phyloP scores from a whole-genome alignment of 2,113 vertebrate species.

The Naja naja region DNA sequence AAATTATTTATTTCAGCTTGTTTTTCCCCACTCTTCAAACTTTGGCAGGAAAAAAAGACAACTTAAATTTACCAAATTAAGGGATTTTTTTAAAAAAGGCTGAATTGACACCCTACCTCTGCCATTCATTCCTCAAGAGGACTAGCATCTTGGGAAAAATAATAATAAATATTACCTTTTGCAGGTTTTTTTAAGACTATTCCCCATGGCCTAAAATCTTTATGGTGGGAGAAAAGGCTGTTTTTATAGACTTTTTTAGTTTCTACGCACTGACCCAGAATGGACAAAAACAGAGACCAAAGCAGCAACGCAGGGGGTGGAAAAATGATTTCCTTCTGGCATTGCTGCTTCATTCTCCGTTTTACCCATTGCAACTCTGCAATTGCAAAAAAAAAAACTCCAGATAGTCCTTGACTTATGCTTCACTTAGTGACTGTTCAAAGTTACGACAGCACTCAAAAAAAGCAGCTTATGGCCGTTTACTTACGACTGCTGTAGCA shows the following conservation, averaged over 20 bases:
- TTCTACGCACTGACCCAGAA: neutral
- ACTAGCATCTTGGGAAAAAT: fast-evolving
- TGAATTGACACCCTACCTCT: fast-evolving
- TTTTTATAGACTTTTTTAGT: neutral
- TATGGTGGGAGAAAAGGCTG: neutral
- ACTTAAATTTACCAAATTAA: neutral
- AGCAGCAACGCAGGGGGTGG: too few relatives aligned
- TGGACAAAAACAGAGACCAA: too few relatives aligned
- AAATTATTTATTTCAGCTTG: neutral
- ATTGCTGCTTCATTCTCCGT: neutral
- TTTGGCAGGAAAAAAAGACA: neutral
- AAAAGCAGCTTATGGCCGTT: neutral
- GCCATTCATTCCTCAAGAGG: fast-evolving
- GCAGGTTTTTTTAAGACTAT: neutral
- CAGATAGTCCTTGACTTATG: neutral
- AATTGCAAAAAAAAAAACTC: neutral
- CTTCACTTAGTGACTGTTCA: neutral
- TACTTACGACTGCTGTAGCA: neutral
- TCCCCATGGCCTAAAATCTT: neutral
- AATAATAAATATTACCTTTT: neutral
- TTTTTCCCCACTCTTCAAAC: neutral
- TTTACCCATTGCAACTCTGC: neutral
- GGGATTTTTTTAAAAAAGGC: neutral
- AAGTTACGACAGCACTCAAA: neutral
- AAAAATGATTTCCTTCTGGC: fast-evolving